Conservation (phyloP, 2,113 vertebrate genomes). For the Rhinopomastus cyanomelas region DNA sequence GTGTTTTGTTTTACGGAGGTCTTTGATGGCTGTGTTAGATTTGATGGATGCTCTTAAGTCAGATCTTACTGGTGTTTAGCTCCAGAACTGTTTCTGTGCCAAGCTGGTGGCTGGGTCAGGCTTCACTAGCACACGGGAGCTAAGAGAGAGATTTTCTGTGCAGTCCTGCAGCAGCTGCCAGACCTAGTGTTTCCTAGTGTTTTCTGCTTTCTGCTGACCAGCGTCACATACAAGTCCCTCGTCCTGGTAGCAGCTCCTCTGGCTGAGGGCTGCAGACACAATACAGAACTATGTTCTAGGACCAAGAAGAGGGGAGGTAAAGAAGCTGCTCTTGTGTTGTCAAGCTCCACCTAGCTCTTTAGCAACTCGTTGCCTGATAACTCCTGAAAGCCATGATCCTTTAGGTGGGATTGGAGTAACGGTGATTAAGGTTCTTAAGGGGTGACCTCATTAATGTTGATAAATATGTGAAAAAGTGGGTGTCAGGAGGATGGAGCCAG, state of each 20-base stretch:
- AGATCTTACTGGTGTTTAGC: neutral
- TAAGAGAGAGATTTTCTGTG: neutral
- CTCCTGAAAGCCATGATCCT: neutral
- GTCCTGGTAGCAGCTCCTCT: neutral
- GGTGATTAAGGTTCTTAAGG: too few relatives aligned
- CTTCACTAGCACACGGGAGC: neutral
- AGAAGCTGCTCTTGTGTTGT: neutral
- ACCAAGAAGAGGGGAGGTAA: neutral
- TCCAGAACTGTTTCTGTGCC: neutral
- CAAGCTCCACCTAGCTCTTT: neutral
- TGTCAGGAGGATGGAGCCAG: too few relatives aligned
- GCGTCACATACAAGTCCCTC: fast-evolving
- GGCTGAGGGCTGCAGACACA: neutral
- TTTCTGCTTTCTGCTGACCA: neutral
- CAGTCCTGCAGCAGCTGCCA: neutral
- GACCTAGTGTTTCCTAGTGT: neutral
- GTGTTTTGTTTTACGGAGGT: too few relatives aligned
- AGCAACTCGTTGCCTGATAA: neutral
- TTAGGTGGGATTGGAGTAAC: neutral
- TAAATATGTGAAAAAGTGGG: too few relatives aligned
- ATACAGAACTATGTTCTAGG: neutral
- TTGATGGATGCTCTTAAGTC: neutral
- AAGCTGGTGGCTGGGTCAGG: neutral
- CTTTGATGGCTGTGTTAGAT: neutral
- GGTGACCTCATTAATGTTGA: too few relatives aligned